Evolutionary conservation across 2,797 vertebrate genomes (phyloP), one percentile per base, ranked within the genome.

Genomic region (Arnoldichthys spilopterus): DNA sequence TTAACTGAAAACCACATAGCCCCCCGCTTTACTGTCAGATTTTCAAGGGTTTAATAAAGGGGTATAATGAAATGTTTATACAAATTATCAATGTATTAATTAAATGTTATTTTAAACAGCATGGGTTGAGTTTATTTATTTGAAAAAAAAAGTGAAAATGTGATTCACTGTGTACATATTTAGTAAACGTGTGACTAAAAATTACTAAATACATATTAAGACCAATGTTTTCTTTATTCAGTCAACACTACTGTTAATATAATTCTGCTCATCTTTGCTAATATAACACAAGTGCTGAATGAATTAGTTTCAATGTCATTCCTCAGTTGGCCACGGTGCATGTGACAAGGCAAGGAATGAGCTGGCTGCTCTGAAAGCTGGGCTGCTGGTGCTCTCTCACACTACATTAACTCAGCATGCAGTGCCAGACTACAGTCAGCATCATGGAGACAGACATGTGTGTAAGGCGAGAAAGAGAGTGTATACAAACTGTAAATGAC

Each of bases 371-470:
- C 43, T 69, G 49, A 74, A 78, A 22, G 15, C 40, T 20, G 58
- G 61, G 24, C 22, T 11, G 67, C 67, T 56, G 68, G 40, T 53
- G 62, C 63, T 49, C 77, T 80, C 58, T 82, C 69, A 78, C 80
- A 82, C 74, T 82, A 67, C 73, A 76, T 80, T 84, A 80, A 77
- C 82, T 59, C 79, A 80, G 58, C 63, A 77, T 40, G 58, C 76
- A 64, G 59, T 58, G 28, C 24, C 40, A 30, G 16, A 47, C 24
- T 56, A 24, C 47, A 74, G 53, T 68, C 89, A 86, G 92, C 88
- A 77, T 90, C 89, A 92, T 85, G 90, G 91, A 90, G 89, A 91
- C 91, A 90, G 90, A 90, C 91, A 89, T 89, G 91, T 90, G 88
- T 81, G 59, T 56, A 49, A 45, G 61, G 61, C 37, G 61, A 66